A percentile compares a stretch with the other conserved stretches of the same genome.
Evolutionary conservation across 2,888 invertebrate genomes (phyloP).

Genomic region (Arctia plantaginis): DNA sequence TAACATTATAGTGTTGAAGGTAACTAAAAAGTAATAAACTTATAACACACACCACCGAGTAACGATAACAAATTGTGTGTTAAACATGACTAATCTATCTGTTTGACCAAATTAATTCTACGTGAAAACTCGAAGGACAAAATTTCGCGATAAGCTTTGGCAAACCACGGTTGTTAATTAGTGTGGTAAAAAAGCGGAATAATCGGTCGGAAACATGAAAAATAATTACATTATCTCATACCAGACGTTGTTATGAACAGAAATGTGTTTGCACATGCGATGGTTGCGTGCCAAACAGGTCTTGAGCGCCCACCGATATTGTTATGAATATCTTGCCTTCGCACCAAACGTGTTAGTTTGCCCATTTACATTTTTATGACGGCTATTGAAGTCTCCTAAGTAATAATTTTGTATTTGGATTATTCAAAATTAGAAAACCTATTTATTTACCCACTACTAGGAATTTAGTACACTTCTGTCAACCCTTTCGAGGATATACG

Average conservation of each 20-base stretch:
- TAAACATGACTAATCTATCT: conserved; percentile 55
- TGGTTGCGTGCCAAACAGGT: conserved; percentile 49
- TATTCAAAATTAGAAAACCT: not conserved
- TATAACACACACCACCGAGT: not conserved
- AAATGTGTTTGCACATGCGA: conserved; percentile 69
- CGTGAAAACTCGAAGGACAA: conserved; percentile 44
- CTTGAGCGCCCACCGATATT: conserved; percentile 46
- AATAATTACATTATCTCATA: conserved; percentile 76
- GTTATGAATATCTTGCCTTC: conserved; percentile 55
- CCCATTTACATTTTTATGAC: conserved; percentile 53
- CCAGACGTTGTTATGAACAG: conserved; percentile 60
- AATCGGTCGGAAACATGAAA: conserved; percentile 58
- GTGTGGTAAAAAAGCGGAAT: conserved; percentile 55
- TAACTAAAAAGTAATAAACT: not conserved
- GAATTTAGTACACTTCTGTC: not conserved
- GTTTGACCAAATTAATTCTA: conserved; percentile 57
- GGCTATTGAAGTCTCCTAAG: conserved; percentile 41
- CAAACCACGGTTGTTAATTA: conserved; percentile 58
- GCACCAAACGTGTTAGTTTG: conserved; percentile 44
- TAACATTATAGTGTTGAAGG: not conserved
- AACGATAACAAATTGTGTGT: conserved; percentile 43
- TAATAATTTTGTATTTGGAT: conserved; percentile 31
- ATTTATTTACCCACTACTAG: not conserved
- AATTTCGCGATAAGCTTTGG: conserved; percentile 50
- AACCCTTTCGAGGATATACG: not conserved